Conservation (phyloP, 2,113 vertebrate genomes). For the Poeciliopsis retropinna region DNA sequence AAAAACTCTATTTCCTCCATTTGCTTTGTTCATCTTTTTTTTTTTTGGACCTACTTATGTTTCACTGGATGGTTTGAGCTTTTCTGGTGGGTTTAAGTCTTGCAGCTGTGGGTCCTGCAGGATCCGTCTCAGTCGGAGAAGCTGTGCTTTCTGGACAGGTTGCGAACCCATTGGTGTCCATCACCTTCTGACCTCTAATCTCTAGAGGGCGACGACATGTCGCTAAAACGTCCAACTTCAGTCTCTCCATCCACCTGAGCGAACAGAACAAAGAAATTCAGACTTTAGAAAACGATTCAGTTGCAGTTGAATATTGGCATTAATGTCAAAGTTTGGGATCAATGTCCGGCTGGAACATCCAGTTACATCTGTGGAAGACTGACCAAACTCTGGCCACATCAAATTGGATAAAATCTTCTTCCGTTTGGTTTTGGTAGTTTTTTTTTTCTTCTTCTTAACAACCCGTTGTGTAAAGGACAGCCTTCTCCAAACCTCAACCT, state of each 20-base stretch:
- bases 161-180: constrained; percentile 76
- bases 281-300: neutral
- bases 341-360: neutral
- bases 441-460: no score
- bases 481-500: no score
- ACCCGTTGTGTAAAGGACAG: no score
- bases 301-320: neutral
- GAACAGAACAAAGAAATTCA: constrained; percentile 18
- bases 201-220: constrained; percentile 82
- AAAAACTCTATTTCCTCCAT: neutral
- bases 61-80: constrained; percentile 35
- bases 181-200: constrained; percentile 80
- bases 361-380: no score
- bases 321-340: neutral
- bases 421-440: no score
- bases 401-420: no score
- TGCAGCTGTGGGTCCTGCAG: neutral
- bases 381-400: no score
- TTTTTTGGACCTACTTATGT: constrained; percentile 31
- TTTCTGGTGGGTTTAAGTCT: constrained; percentile 24
- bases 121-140: constrained; percentile 2
- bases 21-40: constrained; percentile 44
- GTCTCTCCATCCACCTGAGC: constrained; percentile 87
- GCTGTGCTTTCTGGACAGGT: constrained; percentile 76
- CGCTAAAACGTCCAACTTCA: constrained; percentile 81